A percentile compares a stretch with the other conserved stretches of the same genome.
Evolutionary conservation across 92 coral and sea anemone genomes (phyloP).

Genomic region (Paramuricea clavata): DNA sequence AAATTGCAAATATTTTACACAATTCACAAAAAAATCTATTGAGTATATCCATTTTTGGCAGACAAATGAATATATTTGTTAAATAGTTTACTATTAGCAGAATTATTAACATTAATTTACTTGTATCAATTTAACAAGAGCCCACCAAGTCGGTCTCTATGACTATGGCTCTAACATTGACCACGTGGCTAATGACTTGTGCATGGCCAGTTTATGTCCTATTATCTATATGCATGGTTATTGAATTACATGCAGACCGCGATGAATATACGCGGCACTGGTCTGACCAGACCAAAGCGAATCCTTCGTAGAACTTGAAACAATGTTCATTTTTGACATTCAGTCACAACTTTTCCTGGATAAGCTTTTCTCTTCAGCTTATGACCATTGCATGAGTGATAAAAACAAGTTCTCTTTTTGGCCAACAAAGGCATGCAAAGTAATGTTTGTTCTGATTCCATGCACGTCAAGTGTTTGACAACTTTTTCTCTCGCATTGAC

Average conservation of each 20-base stretch:
- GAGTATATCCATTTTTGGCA: too few species aligned
- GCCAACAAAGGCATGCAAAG: neutral
- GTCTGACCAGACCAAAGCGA: neutral
- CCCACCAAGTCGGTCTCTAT: too few species aligned
- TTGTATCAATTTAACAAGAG: too few species aligned
- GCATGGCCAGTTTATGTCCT: neutral
- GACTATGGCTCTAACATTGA: too few species aligned
- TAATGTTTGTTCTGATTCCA: neutral
- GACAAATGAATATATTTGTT: too few species aligned
- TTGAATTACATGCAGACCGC: neutral
- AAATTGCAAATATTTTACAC: too few species aligned
- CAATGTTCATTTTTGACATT: neutral
- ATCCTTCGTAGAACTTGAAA: slow-evolving; percentile 16
- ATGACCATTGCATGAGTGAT: too few species aligned
- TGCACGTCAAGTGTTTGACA: slow-evolving; percentile 32
- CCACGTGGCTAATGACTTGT: too few species aligned
- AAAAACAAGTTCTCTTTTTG: neutral
- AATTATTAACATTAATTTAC: too few species aligned
- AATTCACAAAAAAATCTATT: too few species aligned
- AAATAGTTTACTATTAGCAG: too few species aligned
- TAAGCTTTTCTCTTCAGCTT: too few species aligned
- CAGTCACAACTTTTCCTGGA: neutral
- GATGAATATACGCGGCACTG: neutral
- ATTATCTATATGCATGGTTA: neutral
- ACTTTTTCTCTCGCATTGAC: slow-evolving; percentile 81